Evolutionary conservation across 2,888 invertebrate species (phyloP), one percentile per base, ranked within the genome.

Genomic region (Phalera bucephala): DNA sequence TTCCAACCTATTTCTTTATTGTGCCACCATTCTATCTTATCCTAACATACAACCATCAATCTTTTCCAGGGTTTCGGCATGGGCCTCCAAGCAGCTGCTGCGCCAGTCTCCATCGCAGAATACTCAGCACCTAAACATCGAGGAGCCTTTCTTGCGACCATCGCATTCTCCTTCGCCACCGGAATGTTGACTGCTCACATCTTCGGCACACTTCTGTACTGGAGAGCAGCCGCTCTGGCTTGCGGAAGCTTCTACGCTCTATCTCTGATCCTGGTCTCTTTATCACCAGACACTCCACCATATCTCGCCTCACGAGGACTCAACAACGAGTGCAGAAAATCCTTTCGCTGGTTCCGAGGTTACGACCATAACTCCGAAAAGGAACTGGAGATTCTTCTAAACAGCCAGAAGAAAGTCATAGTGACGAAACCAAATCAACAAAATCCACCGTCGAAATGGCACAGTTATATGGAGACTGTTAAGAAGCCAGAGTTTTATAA

Each of bases 101-200:
- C 84, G 1, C 87, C 89, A 0, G 82, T 89, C 7, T 79, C 80
- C 32, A 92, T 89, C 19, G 89, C 86, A 0, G 89, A 89, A 34
- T 88, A 87, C 57, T 86, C 87, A 1, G 85, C 91, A 0, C 94
- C 92, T 0, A 90, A 87, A 41, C 83, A 93, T 37, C 87, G 94
- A 5, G 93, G 94, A 0, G 86, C 91, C 3, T 88, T 94, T 33
- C 87, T 93, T 1, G 91, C 93, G 2, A 91, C 91, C 9, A 91
- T 93, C 2, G 92, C 93, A 0, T 87, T 93, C 31, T 91, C 92
- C 0, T 91, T 93, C 38, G 91, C 93, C 0, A 60, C 90, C 0
- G 94, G 94, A 2, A 92, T 94, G 64, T 80, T 94, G 3, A 48
- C 92, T 0, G 91, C 92, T 1, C 94, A 95, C 55, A 62, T 91